A percentile compares a stretch with the other conserved stretches of the same genome.
These are phyloP conservation scores for Zhengitettix transpicula DNA, from an alignment of 2,888 invertebrate genomes.

Conservation along the genomic window DNA sequence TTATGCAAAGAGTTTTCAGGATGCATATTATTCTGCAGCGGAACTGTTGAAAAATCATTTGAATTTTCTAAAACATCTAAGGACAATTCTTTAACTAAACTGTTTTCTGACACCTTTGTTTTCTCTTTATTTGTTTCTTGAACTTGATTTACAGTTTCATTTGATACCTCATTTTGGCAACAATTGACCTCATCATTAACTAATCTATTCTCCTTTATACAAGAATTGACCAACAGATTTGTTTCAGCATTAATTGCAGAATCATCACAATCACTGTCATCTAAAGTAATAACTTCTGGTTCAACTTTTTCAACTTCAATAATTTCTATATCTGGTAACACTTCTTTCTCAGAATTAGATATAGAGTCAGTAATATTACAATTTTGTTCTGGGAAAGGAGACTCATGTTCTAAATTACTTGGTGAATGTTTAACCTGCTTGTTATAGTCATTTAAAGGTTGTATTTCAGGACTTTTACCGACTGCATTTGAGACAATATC, in stretches of 20 bases:
- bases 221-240: background rate
- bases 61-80: background rate
- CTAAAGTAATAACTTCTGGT: conserved; percentile 2
- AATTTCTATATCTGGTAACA: background rate
- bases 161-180: background rate
- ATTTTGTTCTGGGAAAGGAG: background rate
- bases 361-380: background rate
- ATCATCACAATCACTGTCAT: conserved; percentile 1
- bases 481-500: background rate
- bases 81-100: background rate
- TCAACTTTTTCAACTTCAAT: background rate
- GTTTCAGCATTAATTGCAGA: background rate
- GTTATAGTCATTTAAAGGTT: no score
- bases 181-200: background rate
- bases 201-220: background rate
- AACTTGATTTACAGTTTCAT: background rate
- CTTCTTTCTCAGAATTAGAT: background rate
- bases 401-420: no score
- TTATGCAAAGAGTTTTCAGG: background rate
- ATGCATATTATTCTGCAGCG: background rate
- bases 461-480: background rate
- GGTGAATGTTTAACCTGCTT: no score
- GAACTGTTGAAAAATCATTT: background rate
- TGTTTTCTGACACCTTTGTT: background rate
- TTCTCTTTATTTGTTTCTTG: no score